Evolutionary conservation across 2,888 invertebrate species (phyloP), one percentile per base, ranked within the genome.

Genomic region (Zeuzera pyrina): DNA sequence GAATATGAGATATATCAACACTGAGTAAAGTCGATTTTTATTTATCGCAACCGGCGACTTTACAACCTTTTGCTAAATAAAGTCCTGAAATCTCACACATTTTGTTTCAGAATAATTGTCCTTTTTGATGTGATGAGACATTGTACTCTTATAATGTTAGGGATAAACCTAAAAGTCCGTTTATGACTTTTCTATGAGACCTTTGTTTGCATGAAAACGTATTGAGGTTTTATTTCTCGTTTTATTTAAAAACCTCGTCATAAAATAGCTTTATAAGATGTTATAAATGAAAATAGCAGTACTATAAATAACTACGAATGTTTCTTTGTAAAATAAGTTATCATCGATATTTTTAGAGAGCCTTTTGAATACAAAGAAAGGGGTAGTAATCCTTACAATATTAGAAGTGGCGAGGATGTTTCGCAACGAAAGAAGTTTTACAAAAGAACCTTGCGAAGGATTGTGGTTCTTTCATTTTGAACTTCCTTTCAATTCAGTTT

Each of bases 191-290:
- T 52, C 68, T 69, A 65, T 66, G 71, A 69, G 67, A 63, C 69
- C 62, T 58, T 56, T 59, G 64, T 60, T 57, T 56, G 57, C 53
- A 53, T 51, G n/a, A n/a, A 63, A 69, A 65, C 64, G 57, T 63
- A 71, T 66, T 60, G 57, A 68, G 68, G 63, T 69, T 76, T 74
- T 77, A 74, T 74, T 65, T 54, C 54, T 46, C 47, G 59, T 67
- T 71, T 67, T 68, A 64, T 68, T 67, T 63, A 58, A 62, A 60
- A 57, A 52, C 12, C 25, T 12, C 52, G 43, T 27, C 34, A 29
- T 34, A 33, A 38, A 31, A 37, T 31, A 31, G 33, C 33, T 35
- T 33, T 39, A 25, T 8, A 25, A 25, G 25, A 25, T 25, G 11
- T 25, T 26, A 31, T 10, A 31, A n/a, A n/a, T n/a, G n/a, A n/a